Evolutionary conservation across 2,113 vertebrate genomes (phyloP).

Genomic region (Elephas maximus): DNA sequence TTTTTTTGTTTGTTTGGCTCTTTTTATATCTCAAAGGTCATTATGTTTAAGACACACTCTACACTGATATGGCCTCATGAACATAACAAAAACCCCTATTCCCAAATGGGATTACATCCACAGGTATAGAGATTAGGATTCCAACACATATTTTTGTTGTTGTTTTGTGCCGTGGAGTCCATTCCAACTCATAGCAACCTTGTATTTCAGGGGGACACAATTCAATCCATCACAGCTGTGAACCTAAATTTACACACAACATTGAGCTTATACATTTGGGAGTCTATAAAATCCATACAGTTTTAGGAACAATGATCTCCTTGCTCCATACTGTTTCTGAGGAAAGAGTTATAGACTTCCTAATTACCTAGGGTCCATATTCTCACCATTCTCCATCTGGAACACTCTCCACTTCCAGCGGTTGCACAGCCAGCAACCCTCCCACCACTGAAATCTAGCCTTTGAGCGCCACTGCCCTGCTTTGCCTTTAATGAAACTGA

Average conservation of each 20-base stretch:
- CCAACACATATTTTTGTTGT: too few species aligned
- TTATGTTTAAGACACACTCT: background rate
- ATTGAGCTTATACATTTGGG: background rate
- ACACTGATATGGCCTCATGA: background rate
- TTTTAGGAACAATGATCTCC: background rate
- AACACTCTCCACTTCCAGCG: background rate
- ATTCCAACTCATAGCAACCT: too few species aligned
- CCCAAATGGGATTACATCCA: background rate
- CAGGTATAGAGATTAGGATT: too few species aligned
- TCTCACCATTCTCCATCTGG: background rate
- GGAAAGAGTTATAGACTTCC: background rate
- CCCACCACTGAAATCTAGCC: background rate
- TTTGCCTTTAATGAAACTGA: constrained; percentile 35
- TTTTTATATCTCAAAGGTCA: background rate
- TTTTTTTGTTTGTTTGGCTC: background rate
- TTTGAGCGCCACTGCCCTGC: background rate
- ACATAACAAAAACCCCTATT: background rate
- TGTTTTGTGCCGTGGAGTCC: too few species aligned
- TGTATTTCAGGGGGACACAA: too few species aligned
- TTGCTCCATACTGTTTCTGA: background rate
- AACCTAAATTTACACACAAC: background rate
- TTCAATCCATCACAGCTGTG: too few species aligned
- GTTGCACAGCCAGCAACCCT: background rate
- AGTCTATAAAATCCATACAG: background rate
- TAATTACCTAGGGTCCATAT: background rate